These are phyloP conservation scores for Podiceps cristatus DNA, from an alignment of 2,113 vertebrate species.

Conservation along the genomic window DNA sequence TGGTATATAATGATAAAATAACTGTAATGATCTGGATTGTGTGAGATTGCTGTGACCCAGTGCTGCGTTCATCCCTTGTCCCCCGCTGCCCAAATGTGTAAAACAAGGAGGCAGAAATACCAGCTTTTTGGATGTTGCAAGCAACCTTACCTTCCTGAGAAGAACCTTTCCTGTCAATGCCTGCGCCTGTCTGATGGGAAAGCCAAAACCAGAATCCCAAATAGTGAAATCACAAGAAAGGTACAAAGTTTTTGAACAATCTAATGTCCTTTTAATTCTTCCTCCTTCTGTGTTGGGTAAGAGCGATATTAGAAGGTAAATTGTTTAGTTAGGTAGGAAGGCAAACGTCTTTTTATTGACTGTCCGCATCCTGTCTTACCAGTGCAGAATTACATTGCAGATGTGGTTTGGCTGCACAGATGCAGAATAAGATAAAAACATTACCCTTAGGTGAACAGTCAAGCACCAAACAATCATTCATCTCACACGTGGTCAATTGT, in stretches of 20 bases:
- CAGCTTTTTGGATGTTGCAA: background rate
- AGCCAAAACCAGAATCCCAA: background rate
- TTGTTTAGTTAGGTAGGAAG: background rate
- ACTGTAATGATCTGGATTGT: background rate
- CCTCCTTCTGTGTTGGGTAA: background rate
- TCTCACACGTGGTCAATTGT: background rate
- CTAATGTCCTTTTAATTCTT: background rate
- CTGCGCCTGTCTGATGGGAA: background rate
- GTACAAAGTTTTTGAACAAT: background rate
- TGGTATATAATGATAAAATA: background rate
- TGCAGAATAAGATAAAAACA: background rate
- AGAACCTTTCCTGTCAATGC: background rate
- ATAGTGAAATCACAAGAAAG: background rate
- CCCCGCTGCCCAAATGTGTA: background rate
- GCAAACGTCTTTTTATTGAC: background rate
- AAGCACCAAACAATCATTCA: background rate
- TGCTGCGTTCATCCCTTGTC: background rate
- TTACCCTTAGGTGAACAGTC: background rate
- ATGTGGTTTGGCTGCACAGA: constrained; percentile 1
- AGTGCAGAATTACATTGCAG: background rate
- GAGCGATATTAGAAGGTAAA: background rate
- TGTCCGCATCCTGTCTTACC: background rate
- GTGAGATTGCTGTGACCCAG: background rate
- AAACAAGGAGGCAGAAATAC: background rate
- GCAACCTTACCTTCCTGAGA: background rate